Conservation (phyloP, 2,888 invertebrate species). For the Morinoia aosen region DNA sequence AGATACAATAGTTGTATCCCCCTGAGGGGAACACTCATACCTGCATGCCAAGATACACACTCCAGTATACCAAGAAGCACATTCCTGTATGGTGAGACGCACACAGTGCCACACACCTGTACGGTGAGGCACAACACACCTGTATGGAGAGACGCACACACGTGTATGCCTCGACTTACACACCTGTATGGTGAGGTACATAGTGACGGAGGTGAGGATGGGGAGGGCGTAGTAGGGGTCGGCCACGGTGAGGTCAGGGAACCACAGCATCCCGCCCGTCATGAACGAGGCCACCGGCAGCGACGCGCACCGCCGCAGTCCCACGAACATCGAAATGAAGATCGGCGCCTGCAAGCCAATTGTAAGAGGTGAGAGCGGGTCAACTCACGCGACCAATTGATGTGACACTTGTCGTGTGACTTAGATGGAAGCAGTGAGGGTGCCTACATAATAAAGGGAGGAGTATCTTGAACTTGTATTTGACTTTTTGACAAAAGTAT, state of each 20-base stretch:
- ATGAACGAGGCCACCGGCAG: constrained; percentile 91
- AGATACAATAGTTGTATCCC: no score
- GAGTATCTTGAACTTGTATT: no score
- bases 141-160: not conserved
- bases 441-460: no score
- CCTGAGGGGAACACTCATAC: no score
- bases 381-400: not conserved
- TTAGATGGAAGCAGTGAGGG: no score
- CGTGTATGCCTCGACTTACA: not conserved
- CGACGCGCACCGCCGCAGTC: constrained; percentile 88
- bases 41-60: no score
- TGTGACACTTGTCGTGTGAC: no score
- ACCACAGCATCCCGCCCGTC: constrained; percentile 92
- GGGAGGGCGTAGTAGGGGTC: constrained; percentile 93
- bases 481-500: no score
- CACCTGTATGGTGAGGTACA: constrained; percentile 66
- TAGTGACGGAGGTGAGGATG: constrained; percentile 79
- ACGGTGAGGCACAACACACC: not conserved
- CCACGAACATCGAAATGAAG: constrained; percentile 93
- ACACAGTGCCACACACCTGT: not conserved
- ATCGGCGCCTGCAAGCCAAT: constrained; percentile 78
- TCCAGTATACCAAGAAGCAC: no score
- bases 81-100: no score
- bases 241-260: constrained; percentile 88
- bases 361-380: constrained; percentile 68